phyloP scores from a whole-genome alignment of 1,140 invertebrate genomes.

The Eumaeus atala region DNA sequence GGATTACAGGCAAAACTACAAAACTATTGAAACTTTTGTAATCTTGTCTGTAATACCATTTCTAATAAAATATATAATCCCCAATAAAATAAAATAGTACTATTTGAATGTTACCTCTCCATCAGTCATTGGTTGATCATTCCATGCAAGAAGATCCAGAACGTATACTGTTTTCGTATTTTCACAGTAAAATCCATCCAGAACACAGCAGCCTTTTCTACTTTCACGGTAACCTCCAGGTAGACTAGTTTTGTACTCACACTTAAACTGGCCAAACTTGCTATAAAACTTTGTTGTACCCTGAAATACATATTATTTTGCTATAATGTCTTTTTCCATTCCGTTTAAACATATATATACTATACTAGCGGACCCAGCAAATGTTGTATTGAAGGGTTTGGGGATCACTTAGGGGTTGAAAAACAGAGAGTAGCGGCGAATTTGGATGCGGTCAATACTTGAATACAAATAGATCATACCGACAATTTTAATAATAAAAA shows the following conservation, averaged over 20 bases:
- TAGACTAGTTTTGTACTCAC: conserved; percentile 78
- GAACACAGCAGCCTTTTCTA: conserved; percentile 74
- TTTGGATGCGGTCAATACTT: no score
- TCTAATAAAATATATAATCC: no score
- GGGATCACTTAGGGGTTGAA: no score
- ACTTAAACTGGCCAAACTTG: conserved; percentile 78
- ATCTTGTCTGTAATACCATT: no score
- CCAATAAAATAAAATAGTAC: no score
- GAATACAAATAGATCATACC: no score
- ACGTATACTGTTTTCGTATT: conserved; percentile 81
- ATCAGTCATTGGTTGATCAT: conserved; percentile 81
- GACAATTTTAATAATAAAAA: no score
- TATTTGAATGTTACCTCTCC: conserved; percentile 82
- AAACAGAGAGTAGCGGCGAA: no score
- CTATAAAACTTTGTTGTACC: conserved; percentile 83
- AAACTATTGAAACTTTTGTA: no score
- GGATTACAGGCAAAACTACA: no score
- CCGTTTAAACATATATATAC: conserved; percentile 1
- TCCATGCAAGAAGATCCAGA: conserved; percentile 90
- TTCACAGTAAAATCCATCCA: conserved; percentile 88
- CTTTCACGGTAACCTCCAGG: conserved; percentile 81
- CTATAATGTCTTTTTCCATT: not conserved
- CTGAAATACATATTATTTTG: conserved; percentile 59
- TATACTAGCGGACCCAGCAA: no score
- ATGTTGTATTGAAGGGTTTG: no score